Percentiles rank a stretch among this genome's conserved stretches.
Evolutionary conservation across 2,797 vertebrate genomes (phyloP).

Genomic region (Astyanax mexicanus): DNA sequence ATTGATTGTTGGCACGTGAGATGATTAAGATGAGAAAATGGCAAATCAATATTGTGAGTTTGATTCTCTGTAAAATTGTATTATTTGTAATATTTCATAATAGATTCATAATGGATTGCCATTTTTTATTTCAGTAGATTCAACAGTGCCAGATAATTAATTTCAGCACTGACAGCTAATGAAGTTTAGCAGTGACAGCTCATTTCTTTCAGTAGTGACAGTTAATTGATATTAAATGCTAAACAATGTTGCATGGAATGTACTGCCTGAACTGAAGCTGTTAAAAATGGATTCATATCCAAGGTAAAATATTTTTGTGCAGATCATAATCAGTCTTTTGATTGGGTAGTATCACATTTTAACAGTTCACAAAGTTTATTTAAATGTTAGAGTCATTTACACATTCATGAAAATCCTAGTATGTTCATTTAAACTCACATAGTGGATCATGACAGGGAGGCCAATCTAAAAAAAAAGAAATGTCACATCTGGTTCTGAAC

Average conservation of each 20-base stretch:
- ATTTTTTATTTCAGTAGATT: background rate
- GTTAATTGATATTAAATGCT: background rate
- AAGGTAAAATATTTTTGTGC: background rate
- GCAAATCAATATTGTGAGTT: too few species aligned
- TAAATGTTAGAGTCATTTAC: background rate
- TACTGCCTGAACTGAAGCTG: background rate
- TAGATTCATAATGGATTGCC: too few species aligned
- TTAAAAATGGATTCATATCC: background rate
- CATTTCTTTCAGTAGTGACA: background rate
- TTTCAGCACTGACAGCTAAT: too few species aligned
- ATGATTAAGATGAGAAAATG: too few species aligned
- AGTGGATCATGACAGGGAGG: background rate
- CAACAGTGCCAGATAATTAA: background rate
- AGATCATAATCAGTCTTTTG: background rate
- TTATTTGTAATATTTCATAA: too few species aligned
- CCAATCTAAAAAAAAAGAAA: background rate
- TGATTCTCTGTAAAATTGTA: too few species aligned
- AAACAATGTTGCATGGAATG: background rate
- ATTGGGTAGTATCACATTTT: too few species aligned
- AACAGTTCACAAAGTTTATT: background rate
- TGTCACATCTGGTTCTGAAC: background rate
- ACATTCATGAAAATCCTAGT: background rate
- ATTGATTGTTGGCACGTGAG: too few species aligned
- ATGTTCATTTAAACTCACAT: background rate
- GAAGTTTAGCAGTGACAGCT: too few species aligned